Evolutionary conservation across 1,140 invertebrate species (phyloP).

Genomic region (Elysia chlorotica): DNA sequence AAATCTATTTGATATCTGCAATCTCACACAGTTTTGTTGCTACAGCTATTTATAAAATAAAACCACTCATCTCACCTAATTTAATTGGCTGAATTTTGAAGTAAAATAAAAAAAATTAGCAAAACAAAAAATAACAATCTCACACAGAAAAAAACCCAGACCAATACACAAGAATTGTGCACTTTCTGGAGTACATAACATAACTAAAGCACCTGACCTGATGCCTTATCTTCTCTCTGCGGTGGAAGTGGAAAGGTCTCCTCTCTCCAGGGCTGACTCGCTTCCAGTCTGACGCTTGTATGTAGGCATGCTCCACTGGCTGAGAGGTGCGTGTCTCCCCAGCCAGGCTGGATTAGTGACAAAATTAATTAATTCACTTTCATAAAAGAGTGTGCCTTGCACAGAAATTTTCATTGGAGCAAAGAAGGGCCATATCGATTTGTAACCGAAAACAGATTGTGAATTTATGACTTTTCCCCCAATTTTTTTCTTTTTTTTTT

Average conservation of each 20-base stretch:
- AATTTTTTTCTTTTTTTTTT: no score
- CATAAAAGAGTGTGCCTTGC: no score
- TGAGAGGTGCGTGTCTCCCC: constrained; percentile 6
- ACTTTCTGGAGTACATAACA: background rate
- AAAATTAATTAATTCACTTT: no score
- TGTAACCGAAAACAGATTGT: no score
- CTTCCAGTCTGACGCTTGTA: constrained; percentile 50
- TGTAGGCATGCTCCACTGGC: constrained; percentile 28
- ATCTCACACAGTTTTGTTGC: no score
- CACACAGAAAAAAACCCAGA: background rate
- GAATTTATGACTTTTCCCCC: no score
- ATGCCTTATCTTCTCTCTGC: constrained; percentile 69
- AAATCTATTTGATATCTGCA: no score
- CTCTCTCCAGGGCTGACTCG: constrained; percentile 52
- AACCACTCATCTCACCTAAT: no score
- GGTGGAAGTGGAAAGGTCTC: constrained; percentile 66
- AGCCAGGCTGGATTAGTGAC: constrained; percentile 17
- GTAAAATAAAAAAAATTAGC: background rate
- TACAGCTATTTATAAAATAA: no score
- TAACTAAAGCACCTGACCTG: constrained; percentile 43
- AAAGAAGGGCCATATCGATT: no score
- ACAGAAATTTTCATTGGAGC: no score
- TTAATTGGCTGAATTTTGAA: no score
- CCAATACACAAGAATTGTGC: background rate
- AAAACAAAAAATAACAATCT: background rate